phyloP scores from a whole-genome alignment of 1,140 invertebrate species.

The Sweltsa coloradensis region DNA sequence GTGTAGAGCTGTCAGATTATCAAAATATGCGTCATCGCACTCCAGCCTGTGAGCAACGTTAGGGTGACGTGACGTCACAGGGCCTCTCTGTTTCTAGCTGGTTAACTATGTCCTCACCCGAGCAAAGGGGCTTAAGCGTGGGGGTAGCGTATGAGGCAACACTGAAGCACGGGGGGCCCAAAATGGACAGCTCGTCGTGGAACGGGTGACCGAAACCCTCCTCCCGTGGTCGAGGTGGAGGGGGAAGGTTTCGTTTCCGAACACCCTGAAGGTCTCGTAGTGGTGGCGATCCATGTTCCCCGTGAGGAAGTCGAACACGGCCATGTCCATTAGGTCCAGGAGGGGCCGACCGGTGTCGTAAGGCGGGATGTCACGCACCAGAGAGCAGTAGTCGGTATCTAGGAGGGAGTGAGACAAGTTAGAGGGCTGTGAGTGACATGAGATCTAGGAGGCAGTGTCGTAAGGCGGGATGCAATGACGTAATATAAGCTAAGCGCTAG shows the following conservation, averaged over 20 bases:
- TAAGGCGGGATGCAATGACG: no score
- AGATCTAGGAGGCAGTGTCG: no score
- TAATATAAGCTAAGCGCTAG: no score
- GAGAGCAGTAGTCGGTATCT: slow-evolving; percentile 85
- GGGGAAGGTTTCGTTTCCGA: slow-evolving; percentile 87
- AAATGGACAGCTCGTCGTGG: slow-evolving; percentile 86
- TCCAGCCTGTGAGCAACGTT: no score
- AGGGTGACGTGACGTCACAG: no score
- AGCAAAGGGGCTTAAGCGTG: slow-evolving; percentile 63
- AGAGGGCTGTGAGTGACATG: no score
- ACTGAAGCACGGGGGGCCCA: slow-evolving; percentile 88
- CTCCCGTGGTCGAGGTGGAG: slow-evolving; percentile 89
- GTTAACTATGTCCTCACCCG: no score
- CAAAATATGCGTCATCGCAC: no score
- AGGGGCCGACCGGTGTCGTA: slow-evolving; percentile 83
- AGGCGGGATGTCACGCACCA: slow-evolving; percentile 75
- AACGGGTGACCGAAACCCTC: slow-evolving; percentile 81
- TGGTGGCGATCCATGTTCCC: slow-evolving; percentile 98
- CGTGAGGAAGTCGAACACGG: slow-evolving; percentile 81
- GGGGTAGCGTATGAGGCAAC: slow-evolving; percentile 68
- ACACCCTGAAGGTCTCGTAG: slow-evolving; percentile 87
- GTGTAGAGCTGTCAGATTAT: no score
- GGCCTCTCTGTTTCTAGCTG: slow-evolving; percentile 14
- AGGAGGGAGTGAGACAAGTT: slow-evolving; percentile 44
- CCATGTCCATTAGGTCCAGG: slow-evolving; percentile 89